Conservation (phyloP, 2,113 vertebrate genomes). For the Danio rerio region GRCz12tu NC_133195.1:26896501-26897000, state of each 20-base stretch:
- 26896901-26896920: not conserved
- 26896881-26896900: not conserved
- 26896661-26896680: slow-evolving; percentile 46
- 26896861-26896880: not conserved
- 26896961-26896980: too few species aligned
- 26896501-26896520: slow-evolving; percentile 23
- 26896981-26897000: too few species aligned
- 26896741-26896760: slow-evolving; percentile 46
- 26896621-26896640: slow-evolving; percentile 59
- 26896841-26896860: slow-evolving; percentile 16
- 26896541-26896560: slow-evolving; percentile 7
- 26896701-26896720: slow-evolving; percentile 59
- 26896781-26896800: slow-evolving; percentile 30
- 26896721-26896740: slow-evolving; percentile 47
- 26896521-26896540: not conserved
- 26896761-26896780: slow-evolving; percentile 47
- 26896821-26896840: slow-evolving; percentile 22
- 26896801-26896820: slow-evolving; percentile 33
- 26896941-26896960: not conserved
- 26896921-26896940: not conserved
- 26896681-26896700: slow-evolving; percentile 58
- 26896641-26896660: slow-evolving; percentile 60
- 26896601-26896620: slow-evolving; percentile 55
- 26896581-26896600: slow-evolving; percentile 55
- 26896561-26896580: slow-evolving; percentile 35